Evolutionary conservation across 2,797 vertebrate genomes (phyloP).

Genomic region (Scomberomorus guttatus): DNA sequence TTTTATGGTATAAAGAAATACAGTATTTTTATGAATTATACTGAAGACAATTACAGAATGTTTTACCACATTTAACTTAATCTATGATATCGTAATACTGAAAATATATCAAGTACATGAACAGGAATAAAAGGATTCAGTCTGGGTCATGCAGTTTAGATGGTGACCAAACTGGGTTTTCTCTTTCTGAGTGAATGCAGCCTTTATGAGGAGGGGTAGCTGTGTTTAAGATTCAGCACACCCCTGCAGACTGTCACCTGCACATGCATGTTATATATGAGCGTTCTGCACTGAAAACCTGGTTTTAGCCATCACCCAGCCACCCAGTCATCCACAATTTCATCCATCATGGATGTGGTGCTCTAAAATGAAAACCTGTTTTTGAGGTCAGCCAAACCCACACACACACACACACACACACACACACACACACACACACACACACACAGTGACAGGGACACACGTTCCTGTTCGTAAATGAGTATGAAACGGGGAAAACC

Average conservation of each 20-base stretch:
- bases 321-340: slow-evolving; percentile 46
- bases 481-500: slow-evolving; percentile 6
- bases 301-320: slow-evolving; percentile 43
- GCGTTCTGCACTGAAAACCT: slow-evolving; percentile 44
- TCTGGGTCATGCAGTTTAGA: slow-evolving; percentile 32
- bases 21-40: neutral
- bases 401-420: neutral
- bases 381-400: slow-evolving; percentile 25
- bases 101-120: no score
- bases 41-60: neutral
- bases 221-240: slow-evolving; percentile 69
- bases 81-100: neutral
- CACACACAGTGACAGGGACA: neutral
- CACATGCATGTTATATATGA: slow-evolving; percentile 56
- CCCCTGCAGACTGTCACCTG: slow-evolving; percentile 61
- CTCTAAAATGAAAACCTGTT: slow-evolving; percentile 38
- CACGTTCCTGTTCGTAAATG: neutral
- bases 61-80: neutral
- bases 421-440: neutral
- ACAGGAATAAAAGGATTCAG: neutral
- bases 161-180: slow-evolving; percentile 23
- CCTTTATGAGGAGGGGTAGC: slow-evolving; percentile 54
- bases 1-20: neutral
- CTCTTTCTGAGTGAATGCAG: slow-evolving; percentile 47
- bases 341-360: slow-evolving; percentile 50